Conservation (phyloP, 2,888 invertebrate genomes). For the Salpingus planirostris region DNA sequence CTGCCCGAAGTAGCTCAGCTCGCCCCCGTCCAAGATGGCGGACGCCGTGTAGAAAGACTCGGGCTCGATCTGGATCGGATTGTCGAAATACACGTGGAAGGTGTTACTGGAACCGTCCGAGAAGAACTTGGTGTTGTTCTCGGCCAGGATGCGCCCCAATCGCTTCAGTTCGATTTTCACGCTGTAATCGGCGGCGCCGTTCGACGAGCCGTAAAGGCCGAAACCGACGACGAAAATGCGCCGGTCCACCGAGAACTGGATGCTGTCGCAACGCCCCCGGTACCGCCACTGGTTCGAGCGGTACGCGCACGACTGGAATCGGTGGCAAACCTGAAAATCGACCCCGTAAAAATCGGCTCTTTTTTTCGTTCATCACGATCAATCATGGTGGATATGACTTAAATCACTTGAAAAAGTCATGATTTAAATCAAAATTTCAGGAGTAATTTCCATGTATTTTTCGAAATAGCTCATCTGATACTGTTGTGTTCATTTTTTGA, state of each 20-base stretch:
- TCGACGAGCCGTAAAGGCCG: constrained; percentile 92
- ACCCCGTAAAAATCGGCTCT: too few species aligned
- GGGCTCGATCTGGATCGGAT: constrained; percentile 83
- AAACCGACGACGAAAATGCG: constrained; percentile 94
- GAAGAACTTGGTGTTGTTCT: constrained; percentile 88
- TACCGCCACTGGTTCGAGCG: constrained; percentile 97
- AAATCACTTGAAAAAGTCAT: too few species aligned
- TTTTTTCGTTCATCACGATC: too few species aligned
- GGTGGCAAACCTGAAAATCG: constrained; percentile 80
- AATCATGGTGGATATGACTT: too few species aligned
- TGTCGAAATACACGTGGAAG: constrained; percentile 81
- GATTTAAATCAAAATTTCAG: too few species aligned
- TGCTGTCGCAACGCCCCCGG: constrained; percentile 90
- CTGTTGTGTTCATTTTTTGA: too few species aligned
- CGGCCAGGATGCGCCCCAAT: constrained; percentile 78
- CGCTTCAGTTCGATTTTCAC: constrained; percentile 91
- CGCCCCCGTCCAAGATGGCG: constrained; percentile 88
- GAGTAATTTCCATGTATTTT: too few species aligned
- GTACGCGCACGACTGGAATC: constrained; percentile 94
- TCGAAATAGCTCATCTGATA: too few species aligned
- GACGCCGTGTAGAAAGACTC: constrained; percentile 93
- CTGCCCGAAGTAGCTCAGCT: constrained; percentile 93
- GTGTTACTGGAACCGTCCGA: constrained; percentile 95
- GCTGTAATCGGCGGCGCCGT: constrained; percentile 89
- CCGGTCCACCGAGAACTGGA: constrained; percentile 93